phyloP scores from a whole-genome alignment of 2,113 vertebrate species.

The Archocentrus centrarchus region DNA sequence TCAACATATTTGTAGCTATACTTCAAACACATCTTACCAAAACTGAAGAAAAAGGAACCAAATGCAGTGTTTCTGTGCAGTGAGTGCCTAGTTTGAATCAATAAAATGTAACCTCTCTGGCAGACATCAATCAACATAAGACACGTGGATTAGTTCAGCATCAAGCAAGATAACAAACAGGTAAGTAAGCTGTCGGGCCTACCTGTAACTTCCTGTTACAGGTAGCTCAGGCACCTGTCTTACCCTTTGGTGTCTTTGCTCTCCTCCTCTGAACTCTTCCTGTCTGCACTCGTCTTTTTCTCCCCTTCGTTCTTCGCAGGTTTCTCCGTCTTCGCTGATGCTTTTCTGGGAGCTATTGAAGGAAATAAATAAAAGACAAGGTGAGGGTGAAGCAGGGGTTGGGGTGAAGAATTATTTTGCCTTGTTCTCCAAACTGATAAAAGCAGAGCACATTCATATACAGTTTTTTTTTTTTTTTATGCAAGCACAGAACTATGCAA shows the following conservation, averaged over 20 bases:
- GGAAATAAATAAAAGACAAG: neutral
- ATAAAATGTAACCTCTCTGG: constrained; percentile 7
- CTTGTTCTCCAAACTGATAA: constrained; percentile 46
- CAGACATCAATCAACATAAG: neutral
- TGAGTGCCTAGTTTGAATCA: neutral
- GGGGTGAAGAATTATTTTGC: constrained; percentile 25
- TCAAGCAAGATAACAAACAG: neutral
- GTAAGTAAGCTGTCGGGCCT: neutral
- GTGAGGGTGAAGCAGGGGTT: constrained; percentile 6
- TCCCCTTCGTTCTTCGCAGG: constrained; percentile 43
- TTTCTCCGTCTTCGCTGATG: constrained; percentile 71
- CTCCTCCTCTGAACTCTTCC: constrained; percentile 49
- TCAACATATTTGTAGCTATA: neutral
- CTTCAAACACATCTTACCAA: neutral
- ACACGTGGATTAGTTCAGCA: constrained; percentile 2
- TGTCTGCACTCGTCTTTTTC: constrained; percentile 41
- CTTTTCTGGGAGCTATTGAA: constrained; percentile 84
- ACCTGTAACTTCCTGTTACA: neutral
- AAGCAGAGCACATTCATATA: constrained; percentile 38
- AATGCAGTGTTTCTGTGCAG: neutral
- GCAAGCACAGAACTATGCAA: constrained; percentile 57
- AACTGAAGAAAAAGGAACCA: neutral
- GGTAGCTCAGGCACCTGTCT: neutral
- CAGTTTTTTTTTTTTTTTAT: constrained; percentile 33
- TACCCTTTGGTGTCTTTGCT: constrained; percentile 73